Evolutionary conservation across 2,797 vertebrate species (phyloP), one percentile per base, ranked within the genome.

Genomic region (Parauchenoglanis ngamensis): DNA sequence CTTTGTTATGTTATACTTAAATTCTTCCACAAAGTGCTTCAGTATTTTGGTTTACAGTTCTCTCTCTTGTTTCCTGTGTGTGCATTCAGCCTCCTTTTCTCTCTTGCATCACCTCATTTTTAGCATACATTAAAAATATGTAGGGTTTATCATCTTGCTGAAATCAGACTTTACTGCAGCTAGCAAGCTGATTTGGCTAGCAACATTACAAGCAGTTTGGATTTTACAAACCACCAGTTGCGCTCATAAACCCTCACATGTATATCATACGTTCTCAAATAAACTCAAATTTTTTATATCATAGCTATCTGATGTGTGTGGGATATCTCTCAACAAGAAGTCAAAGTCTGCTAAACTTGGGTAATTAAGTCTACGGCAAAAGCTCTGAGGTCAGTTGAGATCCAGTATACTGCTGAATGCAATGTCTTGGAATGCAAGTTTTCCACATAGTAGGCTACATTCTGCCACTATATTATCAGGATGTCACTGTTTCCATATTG

Each of bases 281-380:
- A 78, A 35, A 31, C 52, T 11, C 52, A 31, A 56, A 78, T 7
- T 11, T 78, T 78, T 31, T 78, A 56, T 78, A 21, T 57, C 52
- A 21, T 56, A 77, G 17, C 7, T 56, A 31, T 56, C n/a, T 77
- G n/a, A 6, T 57, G 52, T 35, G 52, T 57, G 52, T 35, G 75
- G 73, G 25, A 28, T 28, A 54, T 76, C 13, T 76, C 15, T 31
- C 49, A 56, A 28, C 25, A 19, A 31, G 49, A 56, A 77, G 49
- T 78, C 13, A 35, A 76, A 54, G 31, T 54, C 75, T 75, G 46
- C n/a, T 76, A 76, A 76, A 52, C 44, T 28, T 52, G 13, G 25
- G 46, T n/a, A 76, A 52, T 54, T 78, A 31, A 56, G 52, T 78
- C 52, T 78, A 78, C 56, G 49, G 49, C 52, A 78, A 78, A 77